phyloP scores from a whole-genome alignment of 2,113 vertebrate genomes.

The Athene noctua region DNA sequence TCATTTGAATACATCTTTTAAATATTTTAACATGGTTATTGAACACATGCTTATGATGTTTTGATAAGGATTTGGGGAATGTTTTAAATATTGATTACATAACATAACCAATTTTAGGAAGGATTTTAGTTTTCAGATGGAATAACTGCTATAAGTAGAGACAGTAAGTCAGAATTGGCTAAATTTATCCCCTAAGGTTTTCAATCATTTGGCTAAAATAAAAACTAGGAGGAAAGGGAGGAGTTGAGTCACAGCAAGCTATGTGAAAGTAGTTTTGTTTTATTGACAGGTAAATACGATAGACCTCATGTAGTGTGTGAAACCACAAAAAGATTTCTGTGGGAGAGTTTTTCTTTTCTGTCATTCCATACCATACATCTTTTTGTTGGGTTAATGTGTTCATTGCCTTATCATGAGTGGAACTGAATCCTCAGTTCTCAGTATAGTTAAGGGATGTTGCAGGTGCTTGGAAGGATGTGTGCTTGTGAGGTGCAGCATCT shows the following conservation, averaged over 20 bases:
- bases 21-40: neutral
- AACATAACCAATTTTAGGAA: neutral
- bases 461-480: neutral
- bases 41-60: neutral
- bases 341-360: neutral
- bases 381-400: neutral
- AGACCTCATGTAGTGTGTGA: neutral
- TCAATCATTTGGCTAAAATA: neutral
- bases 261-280: neutral
- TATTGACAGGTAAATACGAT: neutral
- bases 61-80: neutral
- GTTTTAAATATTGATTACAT: neutral
- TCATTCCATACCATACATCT: neutral
- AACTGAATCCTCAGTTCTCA: neutral
- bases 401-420: neutral
- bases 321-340: neutral
- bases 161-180: neutral
- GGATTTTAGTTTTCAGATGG: neutral
- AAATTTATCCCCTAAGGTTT: neutral
- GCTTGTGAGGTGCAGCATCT: neutral
- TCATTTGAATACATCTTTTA: neutral
- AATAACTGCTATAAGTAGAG: neutral
- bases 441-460: neutral
- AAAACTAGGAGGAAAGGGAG: neutral
- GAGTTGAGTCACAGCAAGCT: neutral